Base-by-base conservation (phyloP, 2,797 vertebrate species). In the Lithobates sylvaticus region DNA sequence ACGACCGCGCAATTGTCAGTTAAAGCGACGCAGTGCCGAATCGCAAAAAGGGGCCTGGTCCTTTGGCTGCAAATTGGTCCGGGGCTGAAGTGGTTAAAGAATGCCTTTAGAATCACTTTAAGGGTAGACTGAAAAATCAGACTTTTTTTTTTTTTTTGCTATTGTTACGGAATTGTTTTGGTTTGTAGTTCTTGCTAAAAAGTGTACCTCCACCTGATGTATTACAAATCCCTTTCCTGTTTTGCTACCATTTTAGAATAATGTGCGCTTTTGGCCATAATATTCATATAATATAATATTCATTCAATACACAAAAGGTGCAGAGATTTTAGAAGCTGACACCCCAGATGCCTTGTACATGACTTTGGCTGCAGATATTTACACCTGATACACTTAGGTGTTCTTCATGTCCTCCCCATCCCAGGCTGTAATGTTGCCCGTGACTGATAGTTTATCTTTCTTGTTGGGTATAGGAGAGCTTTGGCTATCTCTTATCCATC, bases 281-380 rank as follows among this genome's bases (percentile, higher is more conserved):
- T 81, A 10, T 61, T 58, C 18, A 54, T 72, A n/a, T n/a, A n/a
- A n/a, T n/a, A n/a, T n/a, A n/a, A n/a, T n/a, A n/a, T n/a, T n/a
- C n/a, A n/a, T n/a, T n/a, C n/a, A n/a, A n/a, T 36, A 47, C 2
- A 16, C 12, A n/a, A 74, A 71, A 80, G 70, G 29, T 68, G 54
- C 58, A 26, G 3, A 47, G 58, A 54, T 76, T 50, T 54, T 6
- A 34, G 61, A 34, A 69, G 10, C 34, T 3, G 61, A 21, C n/a
- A 61, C 73, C 44, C 18, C 10, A 12, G 81, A 47, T 21, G 0
- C 29, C 67, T 47, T 70, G 27, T 81, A 61, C 8, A 7, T 23
- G 7, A 23, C 29, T 32, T 90, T 88, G 84, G 84, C 86, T 84
- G 90, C 88, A 90, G 78, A 81, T 87, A 85, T 89, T 88, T 84